Percentiles rank a stretch among this genome's conserved stretches.
These are phyloP conservation scores for Oncorhynchus gorbuscha DNA, from an alignment of 2,113 vertebrate species.

Conservation along the genomic window DNA sequence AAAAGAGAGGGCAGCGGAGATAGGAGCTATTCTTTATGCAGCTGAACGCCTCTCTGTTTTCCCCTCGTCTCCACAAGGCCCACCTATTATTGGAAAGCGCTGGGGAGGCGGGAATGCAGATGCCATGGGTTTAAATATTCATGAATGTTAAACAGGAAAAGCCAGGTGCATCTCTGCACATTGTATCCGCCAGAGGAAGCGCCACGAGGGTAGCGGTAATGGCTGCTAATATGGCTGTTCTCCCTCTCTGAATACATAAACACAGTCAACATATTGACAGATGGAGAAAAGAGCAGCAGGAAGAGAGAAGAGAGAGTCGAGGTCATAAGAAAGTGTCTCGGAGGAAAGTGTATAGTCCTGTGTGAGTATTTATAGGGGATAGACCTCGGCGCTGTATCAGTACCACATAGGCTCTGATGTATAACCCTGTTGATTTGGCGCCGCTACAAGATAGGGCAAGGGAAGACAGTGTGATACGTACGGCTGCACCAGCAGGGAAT, in stretches of 20 bases:
- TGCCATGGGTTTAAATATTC: slow-evolving; percentile 58
- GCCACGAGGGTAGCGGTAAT: not conserved
- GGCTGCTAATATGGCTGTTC: not conserved
- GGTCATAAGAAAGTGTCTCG: no score
- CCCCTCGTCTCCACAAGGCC: not conserved
- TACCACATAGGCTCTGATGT: not conserved
- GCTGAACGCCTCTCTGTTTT: slow-evolving; percentile 7
- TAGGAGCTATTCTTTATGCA: not conserved
- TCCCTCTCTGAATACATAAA: not conserved
- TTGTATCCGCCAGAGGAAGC: not conserved
- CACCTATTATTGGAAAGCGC: slow-evolving; percentile 14
- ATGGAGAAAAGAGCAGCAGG: not conserved
- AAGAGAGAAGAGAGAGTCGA: not conserved
- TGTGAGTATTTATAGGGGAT: not conserved
- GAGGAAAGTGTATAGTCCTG: no score
- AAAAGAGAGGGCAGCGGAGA: not conserved
- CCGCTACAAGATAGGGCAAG: no score
- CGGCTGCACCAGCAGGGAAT: no score
- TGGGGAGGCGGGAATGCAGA: slow-evolving; percentile 29
- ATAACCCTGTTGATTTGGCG: not conserved
- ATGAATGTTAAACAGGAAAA: slow-evolving; percentile 68
- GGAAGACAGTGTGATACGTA: no score
- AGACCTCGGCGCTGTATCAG: not conserved
- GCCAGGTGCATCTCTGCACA: slow-evolving; percentile 58
- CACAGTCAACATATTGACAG: not conserved